Evolutionary conservation across 2,888 invertebrate species (phyloP).

Genomic region (Cantharis lateralis): DNA sequence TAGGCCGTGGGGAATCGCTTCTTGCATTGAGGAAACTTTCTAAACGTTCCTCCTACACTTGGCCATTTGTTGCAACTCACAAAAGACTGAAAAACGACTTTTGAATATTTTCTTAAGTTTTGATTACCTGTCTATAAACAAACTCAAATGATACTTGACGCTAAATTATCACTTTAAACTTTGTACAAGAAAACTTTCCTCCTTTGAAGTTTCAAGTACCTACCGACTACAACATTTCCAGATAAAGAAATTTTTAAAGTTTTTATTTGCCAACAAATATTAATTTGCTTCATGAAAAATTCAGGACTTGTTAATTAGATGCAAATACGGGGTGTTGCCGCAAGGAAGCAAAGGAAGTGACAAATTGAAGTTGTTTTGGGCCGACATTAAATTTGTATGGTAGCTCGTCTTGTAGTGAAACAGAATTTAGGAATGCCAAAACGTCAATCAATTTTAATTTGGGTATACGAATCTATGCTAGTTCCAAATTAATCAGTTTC

Average conservation of each 20-base stretch:
- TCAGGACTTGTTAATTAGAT: neutral
- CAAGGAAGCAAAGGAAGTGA: neutral
- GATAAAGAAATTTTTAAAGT: neutral
- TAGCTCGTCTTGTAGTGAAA: neutral
- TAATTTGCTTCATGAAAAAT: neutral
- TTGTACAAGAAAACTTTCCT: constrained; percentile 5
- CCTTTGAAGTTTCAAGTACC: constrained; percentile 5
- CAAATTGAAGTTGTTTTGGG: neutral
- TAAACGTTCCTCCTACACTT: constrained; percentile 22
- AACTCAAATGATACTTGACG: constrained; percentile 14
- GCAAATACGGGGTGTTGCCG: neutral
- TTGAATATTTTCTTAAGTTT: constrained; percentile 48
- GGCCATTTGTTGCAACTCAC: constrained; percentile 49
- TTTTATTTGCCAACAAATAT: neutral
- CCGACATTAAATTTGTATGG: neutral
- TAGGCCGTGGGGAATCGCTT: constrained; percentile 50
- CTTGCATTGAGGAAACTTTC: constrained; percentile 42
- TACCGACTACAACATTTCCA: neutral
- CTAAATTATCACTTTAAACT: constrained; percentile 20
- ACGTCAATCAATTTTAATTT: neutral
- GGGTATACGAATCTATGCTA: neutral
- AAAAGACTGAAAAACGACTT: constrained; percentile 44
- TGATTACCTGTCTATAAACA: constrained; percentile 48
- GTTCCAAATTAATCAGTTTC: neutral
- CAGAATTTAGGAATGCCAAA: neutral